Conservation (phyloP, 2,888 invertebrate species). For the Erebia ligea region DNA sequence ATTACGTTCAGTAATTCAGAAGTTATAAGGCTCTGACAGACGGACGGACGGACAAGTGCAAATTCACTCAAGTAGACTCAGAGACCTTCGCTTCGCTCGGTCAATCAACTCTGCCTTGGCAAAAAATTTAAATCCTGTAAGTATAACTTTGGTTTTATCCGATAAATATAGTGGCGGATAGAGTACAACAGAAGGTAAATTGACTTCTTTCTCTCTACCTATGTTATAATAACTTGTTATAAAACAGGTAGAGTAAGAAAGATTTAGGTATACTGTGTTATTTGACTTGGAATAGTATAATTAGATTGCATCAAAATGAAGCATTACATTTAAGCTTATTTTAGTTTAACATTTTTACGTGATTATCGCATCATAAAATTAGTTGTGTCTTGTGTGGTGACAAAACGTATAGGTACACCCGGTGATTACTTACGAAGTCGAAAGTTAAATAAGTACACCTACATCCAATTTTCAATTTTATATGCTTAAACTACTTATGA, state of each 20-base stretch:
- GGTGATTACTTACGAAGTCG: neutral
- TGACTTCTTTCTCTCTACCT: neutral
- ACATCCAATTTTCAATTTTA: neutral
- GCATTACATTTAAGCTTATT: no score
- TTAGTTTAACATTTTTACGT: neutral
- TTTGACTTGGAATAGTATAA: neutral
- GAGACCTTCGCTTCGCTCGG: no score
- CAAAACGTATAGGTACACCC: neutral
- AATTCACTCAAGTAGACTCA: no score
- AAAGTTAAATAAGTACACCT: neutral
- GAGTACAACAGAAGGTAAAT: neutral
- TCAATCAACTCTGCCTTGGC: neutral
- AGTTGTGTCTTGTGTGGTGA: neutral
- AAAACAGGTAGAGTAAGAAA: no score
- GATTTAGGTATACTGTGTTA: no score
- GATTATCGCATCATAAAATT: neutral
- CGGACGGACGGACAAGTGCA: no score
- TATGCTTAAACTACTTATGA: neutral
- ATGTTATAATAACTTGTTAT: neutral
- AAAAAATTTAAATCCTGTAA: neutral
- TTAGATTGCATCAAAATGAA: no score
- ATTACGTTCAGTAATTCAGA: no score
- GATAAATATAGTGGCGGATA: neutral
- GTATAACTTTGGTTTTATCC: neutral
- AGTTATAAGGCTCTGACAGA: no score